These are phyloP conservation scores for Macropodus opercularis DNA, from an alignment of 2,797 vertebrate genomes.

Conservation along the genomic window DNA sequence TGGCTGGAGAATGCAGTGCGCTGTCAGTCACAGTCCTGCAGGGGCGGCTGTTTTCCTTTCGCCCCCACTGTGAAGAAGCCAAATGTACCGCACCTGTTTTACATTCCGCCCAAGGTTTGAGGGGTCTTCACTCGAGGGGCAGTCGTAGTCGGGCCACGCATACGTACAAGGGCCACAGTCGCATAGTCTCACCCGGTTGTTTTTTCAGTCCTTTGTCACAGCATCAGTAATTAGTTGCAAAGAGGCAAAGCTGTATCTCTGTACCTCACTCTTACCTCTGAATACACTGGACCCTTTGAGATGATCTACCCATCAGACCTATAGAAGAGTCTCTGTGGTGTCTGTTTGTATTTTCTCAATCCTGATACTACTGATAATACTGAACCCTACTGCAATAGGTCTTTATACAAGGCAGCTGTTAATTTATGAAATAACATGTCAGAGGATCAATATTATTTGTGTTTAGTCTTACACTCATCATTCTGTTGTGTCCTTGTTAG, in stretches of 20 bases:
- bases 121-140: conserved; percentile 48
- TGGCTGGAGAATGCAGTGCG: conserved; percentile 76
- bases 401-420: not conserved
- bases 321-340: too few relatives aligned
- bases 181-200: conserved; percentile 7
- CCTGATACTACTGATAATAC: not conserved
- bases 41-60: conserved; percentile 74
- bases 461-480: too few relatives aligned
- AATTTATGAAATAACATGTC: not conserved
- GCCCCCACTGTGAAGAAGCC: conserved; percentile 63
- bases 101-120: conserved; percentile 72
- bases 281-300: too few relatives aligned
- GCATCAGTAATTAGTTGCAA: conserved; percentile 1
- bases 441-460: too few relatives aligned
- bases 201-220: conserved; percentile 9
- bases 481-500: conserved; percentile 43
- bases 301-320: too few relatives aligned
- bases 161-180: conserved; percentile 34
- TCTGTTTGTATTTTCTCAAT: not conserved
- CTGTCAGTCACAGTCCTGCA: conserved; percentile 73
- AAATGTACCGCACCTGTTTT: conserved; percentile 82
- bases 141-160: conserved; percentile 39
- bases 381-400: not conserved
- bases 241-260: not conserved
- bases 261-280: too few relatives aligned